A percentile compares a stretch with the other conserved stretches of the same genome.
Conservation (phyloP, 2,113 vertebrate genomes). For the Chinchilla lanigera region DNA sequence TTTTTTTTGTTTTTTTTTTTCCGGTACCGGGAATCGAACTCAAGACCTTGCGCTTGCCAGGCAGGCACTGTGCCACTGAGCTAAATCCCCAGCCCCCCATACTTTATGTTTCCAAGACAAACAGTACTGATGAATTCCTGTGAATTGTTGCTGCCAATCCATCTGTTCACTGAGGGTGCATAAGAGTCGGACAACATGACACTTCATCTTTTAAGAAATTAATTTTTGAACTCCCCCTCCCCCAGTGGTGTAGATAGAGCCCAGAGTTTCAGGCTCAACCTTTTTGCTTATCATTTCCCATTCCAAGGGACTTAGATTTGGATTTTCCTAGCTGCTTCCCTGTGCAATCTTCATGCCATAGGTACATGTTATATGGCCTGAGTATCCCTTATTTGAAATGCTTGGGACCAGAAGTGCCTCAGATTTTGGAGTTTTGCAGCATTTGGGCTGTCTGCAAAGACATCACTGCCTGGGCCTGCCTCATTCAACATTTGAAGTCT, state of each 20-base stretch:
- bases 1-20: no score
- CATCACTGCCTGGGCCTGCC: background rate
- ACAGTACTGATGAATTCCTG: background rate
- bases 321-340: background rate
- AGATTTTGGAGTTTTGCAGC: background rate
- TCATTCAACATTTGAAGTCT: background rate
- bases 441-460: background rate
- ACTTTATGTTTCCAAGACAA: background rate
- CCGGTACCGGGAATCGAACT: no score
- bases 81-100: no score
- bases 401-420: background rate
- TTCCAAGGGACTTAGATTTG: background rate
- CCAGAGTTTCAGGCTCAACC: background rate
- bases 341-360: background rate
- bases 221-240: background rate
- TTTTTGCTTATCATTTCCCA: background rate
- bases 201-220: background rate
- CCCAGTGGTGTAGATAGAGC: background rate
- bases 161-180: background rate
- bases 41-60: no score
- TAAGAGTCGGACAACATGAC: background rate
- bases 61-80: no score
- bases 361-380: background rate
- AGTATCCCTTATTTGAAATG: background rate
- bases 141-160: background rate